A percentile compares a stretch with the other conserved stretches of the same genome.
Evolutionary conservation across 2,888 invertebrate genomes (phyloP).

Genomic region (Sphecodes monilicornis): DNA sequence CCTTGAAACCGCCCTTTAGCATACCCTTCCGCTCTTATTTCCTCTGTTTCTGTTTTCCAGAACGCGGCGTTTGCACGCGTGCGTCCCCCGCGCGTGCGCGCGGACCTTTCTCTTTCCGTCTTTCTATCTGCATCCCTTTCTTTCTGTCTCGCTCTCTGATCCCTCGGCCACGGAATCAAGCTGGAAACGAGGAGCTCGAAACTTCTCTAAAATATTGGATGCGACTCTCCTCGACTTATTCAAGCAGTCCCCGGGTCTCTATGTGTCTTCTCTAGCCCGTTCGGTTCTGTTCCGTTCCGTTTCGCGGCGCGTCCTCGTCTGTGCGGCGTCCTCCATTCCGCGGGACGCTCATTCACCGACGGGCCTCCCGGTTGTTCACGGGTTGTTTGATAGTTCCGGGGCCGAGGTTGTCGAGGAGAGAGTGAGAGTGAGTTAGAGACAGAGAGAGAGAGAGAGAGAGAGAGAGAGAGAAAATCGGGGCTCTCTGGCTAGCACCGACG

Average conservation of each 20-base stretch:
- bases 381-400: constrained; percentile 24
- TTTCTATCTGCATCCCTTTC: background rate
- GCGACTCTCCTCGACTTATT: constrained; percentile 58
- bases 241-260: constrained; percentile 2
- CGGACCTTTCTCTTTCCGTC: background rate
- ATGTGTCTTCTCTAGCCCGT: background rate
- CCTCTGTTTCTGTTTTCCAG: constrained; percentile 71
- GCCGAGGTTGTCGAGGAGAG: constrained; percentile 13
- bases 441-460: background rate
- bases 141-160: constrained; percentile 8
- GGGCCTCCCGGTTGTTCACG: constrained; percentile 48
- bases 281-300: background rate
- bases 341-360: constrained; percentile 24
- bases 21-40: constrained; percentile 64
- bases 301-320: background rate
- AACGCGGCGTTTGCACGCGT: background rate
- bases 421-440: background rate
- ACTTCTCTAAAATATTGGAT: constrained; percentile 74
- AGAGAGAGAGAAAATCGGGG: constrained; percentile 35
- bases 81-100: background rate
- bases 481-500: background rate
- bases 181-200: constrained; percentile 55
- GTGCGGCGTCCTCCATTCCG: background rate
- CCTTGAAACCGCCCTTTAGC: constrained; percentile 35
- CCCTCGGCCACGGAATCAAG: constrained; percentile 21